Evolutionary conservation across 2,888 invertebrate species (phyloP), one percentile per base, ranked within the genome.

Genomic region (Drosophila paracracens): DNA sequence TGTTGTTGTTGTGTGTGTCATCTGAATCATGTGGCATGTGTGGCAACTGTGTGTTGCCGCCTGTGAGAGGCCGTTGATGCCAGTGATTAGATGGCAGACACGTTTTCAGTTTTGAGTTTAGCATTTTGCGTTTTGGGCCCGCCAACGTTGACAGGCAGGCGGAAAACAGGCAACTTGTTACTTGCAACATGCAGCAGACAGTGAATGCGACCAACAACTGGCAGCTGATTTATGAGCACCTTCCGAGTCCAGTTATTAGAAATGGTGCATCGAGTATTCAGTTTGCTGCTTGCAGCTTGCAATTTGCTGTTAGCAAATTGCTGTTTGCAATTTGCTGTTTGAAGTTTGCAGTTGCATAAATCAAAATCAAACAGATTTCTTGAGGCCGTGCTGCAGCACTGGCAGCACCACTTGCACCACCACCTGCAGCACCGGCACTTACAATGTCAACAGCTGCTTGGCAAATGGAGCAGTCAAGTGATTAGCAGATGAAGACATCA

Each of bases 361-460:
- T 79, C 78, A 85, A 89, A 85, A 80, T 85, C 83, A 85, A 89
- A 85, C 74, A 78, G 88, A 88, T 89, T 87, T 76, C 83, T 50
- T 27, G 50, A 4, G 43, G 40, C 46, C 4, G 11, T 21, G 43
- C 21, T 21, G 43, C 68, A 16, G 8, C 21, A 25, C 25, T 7
- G 16, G 48, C 48, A 1, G 3, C 67, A 18, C 53, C 56, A 65
- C 46, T 43, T 62, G 63, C 56, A 58, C 31, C 25, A 38, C 59
- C 52, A 53, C 53, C 54, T 56, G 69, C 71, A 46, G 25, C 63
- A 21, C 48, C n/a, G 31, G 43, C 50, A 58, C 36, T 58, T 56
- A 53, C 57, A 61, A 65, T 58, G 65, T 60, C 67, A 69, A 56
- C 72, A 61, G 50, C 36, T 74, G 53, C 72, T 51, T 71, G 73